Evolutionary conservation across 1,140 invertebrate genomes (phyloP), one percentile per base, ranked within the genome.

Genomic region (Hyles vespertilio): DNA sequence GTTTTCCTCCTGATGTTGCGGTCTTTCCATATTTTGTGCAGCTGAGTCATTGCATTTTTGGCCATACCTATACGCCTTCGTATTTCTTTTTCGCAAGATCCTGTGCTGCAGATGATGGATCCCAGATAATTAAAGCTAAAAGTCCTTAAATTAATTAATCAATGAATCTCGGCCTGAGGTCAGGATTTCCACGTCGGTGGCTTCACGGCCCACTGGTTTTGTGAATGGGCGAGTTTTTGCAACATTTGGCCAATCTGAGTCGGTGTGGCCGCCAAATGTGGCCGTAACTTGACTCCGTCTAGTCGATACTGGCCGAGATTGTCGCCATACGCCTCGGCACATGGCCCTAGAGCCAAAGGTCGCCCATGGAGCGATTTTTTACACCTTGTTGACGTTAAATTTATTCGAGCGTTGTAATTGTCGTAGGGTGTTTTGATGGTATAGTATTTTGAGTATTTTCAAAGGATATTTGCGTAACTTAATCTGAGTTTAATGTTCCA

Each of bases 191-290:
- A 74, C 54, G 70, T 65, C 56, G 64, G 47, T 64, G 73, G 72
- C 58, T 79, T 68, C 58, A 74, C 74, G 65, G 70, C 67, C 72
- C 66, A 72, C 40, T 73, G 71, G 48, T 46, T 57, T 64, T 69
- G 61, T 84, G 74, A 84, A 80, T 80, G 81, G 63, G 66, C 58
- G 64, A 59, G 56, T 79, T 81, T 86, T 80, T 79, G 70, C 73
- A 68, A 69, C 75, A 82, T 79, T 81, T 79, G 75, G 75, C 58
- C 64, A 67, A 56, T 63, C 63, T 62, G 59, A 65, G 68, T 63
- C 78, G 73, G 79, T 79, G 76, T 81, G 81, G 79, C 71, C 73
- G 70, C 84, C 82, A 85, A 85, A 87, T 85, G 82, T 83, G 77
- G 61, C 73, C 72, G 81, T 76, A 85, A 87, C 61, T 63, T 61